Evolutionary conservation across 2,888 invertebrate species (phyloP), one percentile per base, ranked within the genome.

Genomic region (Nasonia oneida): DNA sequence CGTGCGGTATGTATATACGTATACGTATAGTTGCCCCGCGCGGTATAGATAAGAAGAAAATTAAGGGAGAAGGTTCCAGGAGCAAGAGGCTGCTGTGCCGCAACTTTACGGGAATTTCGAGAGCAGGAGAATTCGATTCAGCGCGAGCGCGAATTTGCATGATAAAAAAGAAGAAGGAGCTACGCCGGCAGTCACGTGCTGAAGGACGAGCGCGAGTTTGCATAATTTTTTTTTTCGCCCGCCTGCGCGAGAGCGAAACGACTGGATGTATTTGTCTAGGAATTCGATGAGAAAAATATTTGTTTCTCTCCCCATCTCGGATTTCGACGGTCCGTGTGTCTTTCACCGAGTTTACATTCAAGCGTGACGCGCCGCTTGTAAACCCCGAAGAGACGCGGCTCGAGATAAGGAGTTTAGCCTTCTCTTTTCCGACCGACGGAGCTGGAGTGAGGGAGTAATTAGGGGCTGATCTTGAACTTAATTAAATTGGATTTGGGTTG

Each of bases 41-140:
- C 10, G 37, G 37, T 57, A 23, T 71, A 86, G 83, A 83, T 86
- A 86, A 83, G 86, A 73, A 82, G 85, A 82, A 85, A 85, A 85
- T 85, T 79, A 85, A 85, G 85, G 83, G 83, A 83, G 64, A 64
- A 64, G 64, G 64, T 64, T 23, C 64, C n/a, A 23, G 23, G 64
- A n/a, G 23, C 37, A 37, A 37, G 23, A 64, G 23, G 10, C n/a
- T 23, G 23, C 29, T 18, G n/a, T 10, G 18, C 18, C 18, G n/a
- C 10, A 64, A 64, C 29, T 64, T 33, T 70, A 70, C 33, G 47
- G 73, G 37, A 57, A 61, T 61, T 67, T 67, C 67, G 29, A 67
- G 53, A n/a, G 42, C n/a, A 10, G 29, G n/a, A n/a, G 33, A 14
- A 70, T 73, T 73, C 53, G 73, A 75, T 75, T 75, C 50, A 29